Percentiles rank a stretch among this genome's conserved stretches.
phyloP scores from a whole-genome alignment of 1,140 invertebrate species.

The Dendroctonus ponderosae region DNA sequence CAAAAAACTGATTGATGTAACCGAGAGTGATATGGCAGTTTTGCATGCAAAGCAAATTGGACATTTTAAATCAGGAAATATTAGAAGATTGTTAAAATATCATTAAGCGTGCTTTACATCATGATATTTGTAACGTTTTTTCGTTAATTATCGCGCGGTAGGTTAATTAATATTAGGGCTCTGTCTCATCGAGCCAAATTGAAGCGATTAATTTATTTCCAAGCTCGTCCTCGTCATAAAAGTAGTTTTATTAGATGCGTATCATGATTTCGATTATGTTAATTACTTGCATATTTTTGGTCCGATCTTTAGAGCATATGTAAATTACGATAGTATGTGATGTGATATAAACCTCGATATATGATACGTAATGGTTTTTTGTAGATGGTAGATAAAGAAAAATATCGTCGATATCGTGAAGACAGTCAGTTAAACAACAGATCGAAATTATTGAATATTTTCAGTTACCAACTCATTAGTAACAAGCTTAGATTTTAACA shows the following conservation, averaged over 20 bases:
- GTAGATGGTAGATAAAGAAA: slow-evolving; percentile 9
- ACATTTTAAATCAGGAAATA: too few species aligned
- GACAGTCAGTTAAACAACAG: too few species aligned
- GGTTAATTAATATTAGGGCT: slow-evolving; percentile 13
- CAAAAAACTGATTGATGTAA: too few species aligned
- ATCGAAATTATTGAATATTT: too few species aligned
- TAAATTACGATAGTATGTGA: slow-evolving; percentile 15
- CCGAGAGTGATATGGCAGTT: too few species aligned
- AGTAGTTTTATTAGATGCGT: slow-evolving; percentile 15
- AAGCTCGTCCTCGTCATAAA: slow-evolving; percentile 7
- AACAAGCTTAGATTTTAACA: too few species aligned
- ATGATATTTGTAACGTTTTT: background rate
- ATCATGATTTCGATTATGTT: slow-evolving; percentile 23
- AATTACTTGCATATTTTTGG: slow-evolving; percentile 23
- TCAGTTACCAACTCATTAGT: too few species aligned
- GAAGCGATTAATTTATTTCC: slow-evolving; percentile 15
- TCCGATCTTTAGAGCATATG: slow-evolving; percentile 9
- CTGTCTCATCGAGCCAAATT: slow-evolving; percentile 8
- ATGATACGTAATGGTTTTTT: slow-evolving; percentile 1
- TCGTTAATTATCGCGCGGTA: slow-evolving; percentile 22
- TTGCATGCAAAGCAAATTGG: too few species aligned
- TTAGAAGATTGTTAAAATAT: too few species aligned
- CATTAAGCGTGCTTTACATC: too few species aligned
- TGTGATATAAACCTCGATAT: slow-evolving; percentile 5
- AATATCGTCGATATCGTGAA: too few species aligned